These are phyloP conservation scores for Istiophorus platypterus DNA, from an alignment of 2,113 vertebrate genomes.

Conservation along the genomic window DNA sequence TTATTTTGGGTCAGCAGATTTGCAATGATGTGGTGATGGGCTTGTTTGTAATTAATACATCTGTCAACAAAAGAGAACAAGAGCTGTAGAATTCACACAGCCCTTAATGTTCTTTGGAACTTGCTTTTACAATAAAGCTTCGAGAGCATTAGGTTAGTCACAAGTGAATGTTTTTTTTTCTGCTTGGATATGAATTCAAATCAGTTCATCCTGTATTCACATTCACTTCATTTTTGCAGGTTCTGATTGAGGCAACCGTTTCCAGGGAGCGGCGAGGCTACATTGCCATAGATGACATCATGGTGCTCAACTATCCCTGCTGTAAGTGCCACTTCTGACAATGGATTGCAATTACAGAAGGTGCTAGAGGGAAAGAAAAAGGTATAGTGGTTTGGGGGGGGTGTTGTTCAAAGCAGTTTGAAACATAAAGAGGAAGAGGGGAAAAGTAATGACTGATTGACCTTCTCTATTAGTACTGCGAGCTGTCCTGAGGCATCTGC, in stretches of 20 bases:
- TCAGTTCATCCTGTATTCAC: slow-evolving; percentile 40
- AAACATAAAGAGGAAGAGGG: slow-evolving; percentile 42
- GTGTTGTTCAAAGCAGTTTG: slow-evolving; percentile 37
- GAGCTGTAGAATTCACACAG: slow-evolving; percentile 19
- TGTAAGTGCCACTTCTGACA: slow-evolving; percentile 88
- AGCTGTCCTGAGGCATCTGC: slow-evolving; percentile 45
- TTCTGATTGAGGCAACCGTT: slow-evolving; percentile 94
- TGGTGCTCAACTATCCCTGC: slow-evolving; percentile 96
- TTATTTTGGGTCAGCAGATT: slow-evolving; percentile 67
- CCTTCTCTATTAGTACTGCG: slow-evolving; percentile 50
- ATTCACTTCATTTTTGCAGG: slow-evolving; percentile 80
- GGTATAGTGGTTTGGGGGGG: slow-evolving; percentile 17
- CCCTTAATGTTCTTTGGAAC: slow-evolving; percentile 16
- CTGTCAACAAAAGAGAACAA: slow-evolving; percentile 45
- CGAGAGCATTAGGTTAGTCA: slow-evolving; percentile 35
- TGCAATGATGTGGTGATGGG: slow-evolving; percentile 38
- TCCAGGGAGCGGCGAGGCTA: slow-evolving; percentile 91
- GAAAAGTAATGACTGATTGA: slow-evolving; percentile 58
- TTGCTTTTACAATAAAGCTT: slow-evolving; percentile 27
- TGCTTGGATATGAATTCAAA: slow-evolving; percentile 20
- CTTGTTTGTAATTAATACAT: slow-evolving; percentile 61
- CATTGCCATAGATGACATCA: slow-evolving; percentile 95
- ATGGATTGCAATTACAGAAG: slow-evolving; percentile 55
- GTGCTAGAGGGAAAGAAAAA: slow-evolving; percentile 22
- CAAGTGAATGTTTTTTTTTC: slow-evolving; percentile 17